Evolutionary conservation across 2,888 invertebrate genomes (phyloP).

Genomic region (Cremastobaeus sp.): DNA sequence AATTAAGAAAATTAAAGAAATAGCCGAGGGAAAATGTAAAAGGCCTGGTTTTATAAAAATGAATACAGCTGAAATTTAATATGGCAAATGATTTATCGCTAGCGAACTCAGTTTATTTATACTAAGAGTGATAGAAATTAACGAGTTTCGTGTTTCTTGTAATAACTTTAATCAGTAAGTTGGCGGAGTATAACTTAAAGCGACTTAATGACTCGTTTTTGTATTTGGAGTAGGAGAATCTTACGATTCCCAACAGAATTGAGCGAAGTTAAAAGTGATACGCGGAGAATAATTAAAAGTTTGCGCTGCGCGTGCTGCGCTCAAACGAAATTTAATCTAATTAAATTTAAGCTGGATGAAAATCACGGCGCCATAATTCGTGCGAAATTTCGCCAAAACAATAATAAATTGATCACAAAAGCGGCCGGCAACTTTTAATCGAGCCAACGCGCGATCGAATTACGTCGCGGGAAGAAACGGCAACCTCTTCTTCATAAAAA

Average conservation of each 20-base stretch:
- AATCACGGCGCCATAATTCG: conserved; percentile 13
- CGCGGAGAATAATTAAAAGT: conserved; percentile 46
- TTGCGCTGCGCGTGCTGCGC: conserved; percentile 1
- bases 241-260: conserved; percentile 20
- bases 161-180: conserved; percentile 28
- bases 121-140: conserved; percentile 27
- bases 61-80: no score
- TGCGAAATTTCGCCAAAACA: conserved; percentile 11
- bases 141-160: conserved; percentile 18
- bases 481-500: conserved; percentile 8
- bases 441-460: conserved; percentile 13
- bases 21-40: no score
- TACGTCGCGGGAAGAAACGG: conserved; percentile 2
- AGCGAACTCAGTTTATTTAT: no score
- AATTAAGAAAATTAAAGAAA: no score
- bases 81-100: no score
- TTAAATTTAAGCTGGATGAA: conserved; percentile 27
- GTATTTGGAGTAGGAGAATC: neutral
- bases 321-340: conserved; percentile 33
- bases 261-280: conserved; percentile 30
- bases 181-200: conserved; percentile 27
- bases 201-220: conserved; percentile 24
- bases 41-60: no score
- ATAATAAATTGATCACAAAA: conserved; percentile 27
- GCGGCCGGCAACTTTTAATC: conserved; percentile 20